Base-by-base conservation (phyloP, 2,113 vertebrate genomes). In the Chlorodrepanis virens region DNA sequence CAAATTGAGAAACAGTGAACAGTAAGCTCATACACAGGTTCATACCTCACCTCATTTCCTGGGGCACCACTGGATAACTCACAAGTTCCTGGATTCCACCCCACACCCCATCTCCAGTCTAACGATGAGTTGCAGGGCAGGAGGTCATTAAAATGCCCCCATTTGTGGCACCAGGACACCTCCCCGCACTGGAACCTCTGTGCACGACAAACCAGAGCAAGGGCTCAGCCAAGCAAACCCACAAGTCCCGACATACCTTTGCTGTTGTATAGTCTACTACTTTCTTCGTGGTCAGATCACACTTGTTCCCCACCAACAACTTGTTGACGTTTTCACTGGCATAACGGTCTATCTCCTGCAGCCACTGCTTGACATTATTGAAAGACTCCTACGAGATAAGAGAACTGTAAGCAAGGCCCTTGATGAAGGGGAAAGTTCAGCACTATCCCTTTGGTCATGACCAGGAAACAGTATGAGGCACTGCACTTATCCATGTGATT, bases 241-340 rank as follows among this genome's bases (percentile, higher is more conserved):
- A 3, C 1, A 1, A 4, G 2, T 3, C 47, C 3, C 29, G 1
- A 97, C 97, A 5, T 96, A 99, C 99, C 99, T 99, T 99, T 56
- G 99, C 99, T 81, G 99, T 99, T 96, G 99, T 99, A 98, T 99
- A 99, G 82, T 99, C 99, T 98, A 99, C 99, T 90, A 99, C 98
- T 97, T 99, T 99, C 98, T 99, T 99, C 74, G 99, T 99, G 82
- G 99, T 99, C 95, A 99, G 98, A 97, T 99, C 99, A 95, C 99
- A 99, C 94, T 99, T 99, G 98, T 99, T 99, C 86, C 99, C 99
- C 96, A 99, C 99, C 96, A 99, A 98, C 98, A 99, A 98, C 97
- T 99, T 99, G 98, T 99, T 99, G 97, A 99, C 99, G 14, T 99
- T 99, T 98, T 99, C 99, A 95, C 99, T 99, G 98, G 99, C 99